phyloP scores from a whole-genome alignment of 1,140 invertebrate genomes.

The Lycorma delicatula region DNA sequence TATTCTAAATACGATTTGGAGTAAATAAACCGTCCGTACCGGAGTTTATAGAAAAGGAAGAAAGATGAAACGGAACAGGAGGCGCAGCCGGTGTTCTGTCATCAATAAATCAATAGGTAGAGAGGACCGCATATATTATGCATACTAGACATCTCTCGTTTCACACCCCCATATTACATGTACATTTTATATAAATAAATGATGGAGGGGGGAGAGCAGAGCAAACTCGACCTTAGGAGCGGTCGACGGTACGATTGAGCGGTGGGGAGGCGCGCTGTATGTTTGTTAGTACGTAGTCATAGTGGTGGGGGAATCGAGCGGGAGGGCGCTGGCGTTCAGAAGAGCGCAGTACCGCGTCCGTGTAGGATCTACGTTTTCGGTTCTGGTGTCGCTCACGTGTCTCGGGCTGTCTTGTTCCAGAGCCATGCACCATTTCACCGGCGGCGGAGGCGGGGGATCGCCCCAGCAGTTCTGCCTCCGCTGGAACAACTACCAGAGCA shows the following conservation, averaged over 20 bases:
- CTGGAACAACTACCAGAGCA: slow-evolving; percentile 92
- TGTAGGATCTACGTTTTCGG: too few relatives aligned
- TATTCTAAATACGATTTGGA: too few relatives aligned
- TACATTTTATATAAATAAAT: slow-evolving; percentile 31
- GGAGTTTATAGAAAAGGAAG: too few relatives aligned
- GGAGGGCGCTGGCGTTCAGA: slow-evolving; percentile 1
- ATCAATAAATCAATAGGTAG: slow-evolving; percentile 24
- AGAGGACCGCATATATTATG: slow-evolving; percentile 24
- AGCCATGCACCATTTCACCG: not conserved
- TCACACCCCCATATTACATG: slow-evolving; percentile 31
- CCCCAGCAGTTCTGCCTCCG: slow-evolving; percentile 74
- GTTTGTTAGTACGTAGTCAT: not conserved
- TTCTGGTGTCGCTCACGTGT: too few relatives aligned
- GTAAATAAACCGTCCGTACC: too few relatives aligned
- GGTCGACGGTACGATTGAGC: not conserved
- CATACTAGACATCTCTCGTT: slow-evolving; percentile 29
- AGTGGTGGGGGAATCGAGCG: not conserved
- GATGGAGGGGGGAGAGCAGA: slow-evolving; percentile 12
- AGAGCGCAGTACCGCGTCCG: not conserved
- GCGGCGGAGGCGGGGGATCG: slow-evolving; percentile 27
- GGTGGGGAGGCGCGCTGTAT: slow-evolving; percentile 14
- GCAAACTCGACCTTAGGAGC: slow-evolving; percentile 6
- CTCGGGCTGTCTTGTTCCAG: too few relatives aligned
- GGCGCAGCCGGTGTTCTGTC: not conserved
- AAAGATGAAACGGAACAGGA: too few relatives aligned